Conservation (phyloP, 1,140 invertebrate genomes). For the Eufriesea mexicana region DNA sequence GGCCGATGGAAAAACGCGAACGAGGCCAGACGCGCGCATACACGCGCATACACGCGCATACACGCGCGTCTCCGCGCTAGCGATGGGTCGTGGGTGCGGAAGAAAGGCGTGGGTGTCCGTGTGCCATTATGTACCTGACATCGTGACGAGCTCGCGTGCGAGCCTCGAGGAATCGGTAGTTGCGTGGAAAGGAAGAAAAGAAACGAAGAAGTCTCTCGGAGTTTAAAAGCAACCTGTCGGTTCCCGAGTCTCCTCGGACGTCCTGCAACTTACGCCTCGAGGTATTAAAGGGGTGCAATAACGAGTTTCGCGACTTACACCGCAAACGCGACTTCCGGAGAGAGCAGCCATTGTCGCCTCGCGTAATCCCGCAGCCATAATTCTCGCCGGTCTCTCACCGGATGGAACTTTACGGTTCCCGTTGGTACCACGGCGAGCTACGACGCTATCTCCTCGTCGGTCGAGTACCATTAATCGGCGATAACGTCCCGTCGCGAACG, state of each 20-base stretch:
- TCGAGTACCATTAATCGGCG: slow-evolving; percentile 64
- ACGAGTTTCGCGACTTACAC: too few species aligned
- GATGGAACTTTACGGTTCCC: not conserved
- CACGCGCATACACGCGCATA: too few species aligned
- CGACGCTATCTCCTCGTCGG: slow-evolving; percentile 57
- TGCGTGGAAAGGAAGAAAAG: slow-evolving; percentile 46
- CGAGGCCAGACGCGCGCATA: not conserved
- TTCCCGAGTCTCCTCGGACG: not conserved
- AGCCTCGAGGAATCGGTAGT: slow-evolving; percentile 58
- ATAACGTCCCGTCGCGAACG: slow-evolving; percentile 59
- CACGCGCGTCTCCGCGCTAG: not conserved
- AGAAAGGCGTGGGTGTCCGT: slow-evolving; percentile 62
- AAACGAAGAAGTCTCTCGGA: not conserved
- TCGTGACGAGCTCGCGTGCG: slow-evolving; percentile 59
- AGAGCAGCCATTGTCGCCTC: not conserved
- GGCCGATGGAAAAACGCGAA: slow-evolving; percentile 42
- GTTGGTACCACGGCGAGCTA: slow-evolving; percentile 23
- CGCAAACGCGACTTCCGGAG: too few species aligned
- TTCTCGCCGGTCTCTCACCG: not conserved
- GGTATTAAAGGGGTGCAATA: too few species aligned
- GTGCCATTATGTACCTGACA: slow-evolving; percentile 69
- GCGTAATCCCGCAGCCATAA: not conserved
- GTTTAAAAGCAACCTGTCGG: slow-evolving; percentile 16
- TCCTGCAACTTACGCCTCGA: too few species aligned
- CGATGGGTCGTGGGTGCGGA: slow-evolving; percentile 57